Conservation (phyloP, 2,888 invertebrate species). For the Eupithecia tripunctaria region DNA sequence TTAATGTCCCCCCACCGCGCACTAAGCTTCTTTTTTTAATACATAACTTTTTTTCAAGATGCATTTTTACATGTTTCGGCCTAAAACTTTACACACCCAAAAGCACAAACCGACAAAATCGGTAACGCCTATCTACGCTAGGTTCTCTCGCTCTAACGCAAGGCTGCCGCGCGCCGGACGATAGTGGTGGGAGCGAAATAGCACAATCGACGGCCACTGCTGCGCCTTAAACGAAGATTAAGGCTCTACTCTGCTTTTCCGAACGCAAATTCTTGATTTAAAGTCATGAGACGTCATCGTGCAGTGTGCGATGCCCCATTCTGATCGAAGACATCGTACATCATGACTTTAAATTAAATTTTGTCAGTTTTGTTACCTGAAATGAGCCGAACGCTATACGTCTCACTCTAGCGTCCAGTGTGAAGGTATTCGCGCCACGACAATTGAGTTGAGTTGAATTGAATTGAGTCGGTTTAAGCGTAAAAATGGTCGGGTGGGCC, state of each 20-base stretch:
- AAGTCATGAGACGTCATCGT: constrained; percentile 64
- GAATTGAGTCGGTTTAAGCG: constrained; percentile 83
- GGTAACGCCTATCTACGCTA: constrained; percentile 76
- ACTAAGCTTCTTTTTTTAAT: constrained; percentile 85
- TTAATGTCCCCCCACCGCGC: constrained; percentile 81
- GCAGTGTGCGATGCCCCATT: constrained; percentile 46
- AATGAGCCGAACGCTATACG: constrained; percentile 70
- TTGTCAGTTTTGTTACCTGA: constrained; percentile 58
- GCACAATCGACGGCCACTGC: constrained; percentile 66
- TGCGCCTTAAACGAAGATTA: constrained; percentile 81
- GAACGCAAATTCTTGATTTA: constrained; percentile 71
- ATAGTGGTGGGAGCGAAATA: constrained; percentile 81
- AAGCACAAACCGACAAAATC: constrained; percentile 68
- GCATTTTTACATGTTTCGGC: constrained; percentile 85
- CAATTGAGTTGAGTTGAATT: constrained; percentile 85
- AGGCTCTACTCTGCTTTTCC: constrained; percentile 78
- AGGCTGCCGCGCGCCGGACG: constrained; percentile 63
- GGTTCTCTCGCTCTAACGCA: constrained; percentile 74
- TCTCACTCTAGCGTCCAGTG: constrained; percentile 83
- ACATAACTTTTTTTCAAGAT: constrained; percentile 85
- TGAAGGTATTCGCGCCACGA: constrained; percentile 82
- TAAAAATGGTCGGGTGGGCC: constrained; percentile 83
- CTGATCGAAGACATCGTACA: constrained; percentile 38
- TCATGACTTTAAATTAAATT: constrained; percentile 45
- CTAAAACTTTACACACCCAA: constrained; percentile 85